phyloP scores from a whole-genome alignment of 2,113 vertebrate genomes.

The Sterrhoptilus dennistouni region DNA sequence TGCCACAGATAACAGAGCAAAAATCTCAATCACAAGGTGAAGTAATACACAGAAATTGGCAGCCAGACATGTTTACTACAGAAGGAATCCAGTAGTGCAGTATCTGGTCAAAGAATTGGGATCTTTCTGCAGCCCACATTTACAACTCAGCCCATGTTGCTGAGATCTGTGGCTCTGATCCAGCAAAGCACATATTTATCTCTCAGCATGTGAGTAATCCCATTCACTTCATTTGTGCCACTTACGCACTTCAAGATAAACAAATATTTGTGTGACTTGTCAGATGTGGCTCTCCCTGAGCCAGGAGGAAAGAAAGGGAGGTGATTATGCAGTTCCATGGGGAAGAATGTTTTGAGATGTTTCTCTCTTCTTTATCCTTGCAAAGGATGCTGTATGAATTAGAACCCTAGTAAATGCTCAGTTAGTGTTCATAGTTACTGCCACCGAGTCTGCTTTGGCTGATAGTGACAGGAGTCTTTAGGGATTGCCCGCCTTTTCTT shows the following conservation, averaged over 20 bases:
- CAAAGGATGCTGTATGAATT: neutral
- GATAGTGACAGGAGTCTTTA: neutral
- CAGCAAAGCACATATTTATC: conserved; percentile 6
- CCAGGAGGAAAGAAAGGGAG: neutral
- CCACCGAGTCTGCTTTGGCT: neutral
- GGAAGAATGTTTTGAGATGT: neutral
- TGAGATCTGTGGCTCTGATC: neutral
- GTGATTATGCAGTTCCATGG: neutral
- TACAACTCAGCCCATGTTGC: neutral
- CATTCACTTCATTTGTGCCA: conserved; percentile 33
- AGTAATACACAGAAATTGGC: neutral
- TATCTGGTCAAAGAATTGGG: neutral
- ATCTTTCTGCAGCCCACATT: neutral
- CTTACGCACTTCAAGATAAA: neutral
- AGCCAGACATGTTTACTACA: neutral
- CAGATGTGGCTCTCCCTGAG: neutral
- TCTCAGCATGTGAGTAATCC: neutral
- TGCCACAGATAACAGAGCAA: neutral
- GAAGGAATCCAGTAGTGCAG: neutral
- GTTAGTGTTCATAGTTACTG: neutral
- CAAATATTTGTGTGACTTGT: neutral
- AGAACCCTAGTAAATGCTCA: neutral
- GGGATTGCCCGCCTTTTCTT: neutral
- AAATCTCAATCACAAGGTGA: neutral
- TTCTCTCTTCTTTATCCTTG: neutral